Evolutionary conservation across 2,797 vertebrate genomes (phyloP), one percentile per base, ranked within the genome.

Genomic region (Semaprochilodus insignis): DNA sequence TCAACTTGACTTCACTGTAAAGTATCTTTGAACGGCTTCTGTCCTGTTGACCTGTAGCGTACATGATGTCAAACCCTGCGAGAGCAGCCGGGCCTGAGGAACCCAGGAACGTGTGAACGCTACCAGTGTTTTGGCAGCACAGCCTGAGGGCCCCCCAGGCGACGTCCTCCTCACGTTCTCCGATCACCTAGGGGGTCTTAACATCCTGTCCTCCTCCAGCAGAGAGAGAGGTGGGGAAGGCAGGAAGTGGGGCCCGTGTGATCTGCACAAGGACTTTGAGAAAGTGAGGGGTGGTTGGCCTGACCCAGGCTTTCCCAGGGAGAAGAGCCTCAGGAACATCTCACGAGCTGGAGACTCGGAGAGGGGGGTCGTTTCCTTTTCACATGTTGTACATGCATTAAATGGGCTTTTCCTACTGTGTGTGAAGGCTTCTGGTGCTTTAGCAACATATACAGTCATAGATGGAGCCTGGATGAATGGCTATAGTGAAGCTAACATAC

Each of bases 111-210:
- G 86, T 85, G 90, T 85, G 90, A 89, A 93, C 87, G 94, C 87
- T 52, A 11, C 19, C 91, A 92, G 90, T 94, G 92, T 94, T 95
- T 95, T 95, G 93, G 95, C 93, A 90, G 85, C 72, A 54, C 87
- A 83, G 88, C 83, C 93, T 90, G 91, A 88, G 88, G 90, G 90
- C 94, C 93, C 88, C 87, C 91, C 88, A 82, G 85, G 81, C 93
- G 85, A 93, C 95, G 95, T 95, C 90, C 93, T 95, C 93, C 87
- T 81, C 84, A 90, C 88, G 88, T 89, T 87, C 80, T 82, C 85
- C 89, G 89, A 93, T 91, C 90, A 94, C 92, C 93, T 92, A 91
- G 88, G 92, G 92, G 89, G 91, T 93, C 89, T 81, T 92, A 90
- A 91, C 91, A 93, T 93, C 93, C 90, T 93, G 90, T 85, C 90